Evolutionary conservation across 2,888 invertebrate genomes (phyloP), one percentile per base, ranked within the genome.

Genomic region (Agrochola lychnidis): DNA sequence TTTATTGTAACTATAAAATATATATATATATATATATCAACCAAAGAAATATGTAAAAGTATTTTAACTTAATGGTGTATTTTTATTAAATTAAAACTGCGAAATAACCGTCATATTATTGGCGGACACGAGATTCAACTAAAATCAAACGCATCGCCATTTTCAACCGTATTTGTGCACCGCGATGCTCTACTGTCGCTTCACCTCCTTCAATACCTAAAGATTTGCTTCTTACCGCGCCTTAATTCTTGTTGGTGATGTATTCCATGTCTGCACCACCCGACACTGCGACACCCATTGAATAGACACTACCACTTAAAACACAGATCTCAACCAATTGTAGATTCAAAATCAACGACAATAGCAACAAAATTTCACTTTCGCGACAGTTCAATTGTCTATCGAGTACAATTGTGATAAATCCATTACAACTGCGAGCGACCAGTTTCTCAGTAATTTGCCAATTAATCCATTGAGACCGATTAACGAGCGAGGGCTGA

Each of bases 391-490:
- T 67, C 76, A 79, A 81, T 78, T 84, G 78, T 73, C 25, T 56
- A 62, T 61, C 19, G 56, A 30, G 48, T 61, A 56, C 77, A 84
- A 84, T 76, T 79, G 82, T 79, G 63, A 79, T 86, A 83, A 88
- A 88, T 82, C 82, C 78, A 87, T 81, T 78, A 79, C 69, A 53
- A 69, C 68, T 63, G 67, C 61, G 67, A 19, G 62, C 48, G 74
- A 66, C 51, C 73, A 71, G 79, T 79, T 85, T 63, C 74, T 64
- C 25, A 78, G 87, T 81, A 79, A 87, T 88, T 88, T 84, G 80
- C 79, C 89, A 88, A 88, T 87, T 88, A 88, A 83, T 84, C 73
- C 78, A 87, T 88, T 88, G 80, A 77, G 63, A 56, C 62, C 76
- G 69, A 81, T 82, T 88, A 84, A 73, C 79, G 42, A 57, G 63